Evolutionary conservation across 2,888 invertebrate genomes (phyloP), one percentile per base, ranked within the genome.

Genomic region (Mechanitis messenoides): DNA sequence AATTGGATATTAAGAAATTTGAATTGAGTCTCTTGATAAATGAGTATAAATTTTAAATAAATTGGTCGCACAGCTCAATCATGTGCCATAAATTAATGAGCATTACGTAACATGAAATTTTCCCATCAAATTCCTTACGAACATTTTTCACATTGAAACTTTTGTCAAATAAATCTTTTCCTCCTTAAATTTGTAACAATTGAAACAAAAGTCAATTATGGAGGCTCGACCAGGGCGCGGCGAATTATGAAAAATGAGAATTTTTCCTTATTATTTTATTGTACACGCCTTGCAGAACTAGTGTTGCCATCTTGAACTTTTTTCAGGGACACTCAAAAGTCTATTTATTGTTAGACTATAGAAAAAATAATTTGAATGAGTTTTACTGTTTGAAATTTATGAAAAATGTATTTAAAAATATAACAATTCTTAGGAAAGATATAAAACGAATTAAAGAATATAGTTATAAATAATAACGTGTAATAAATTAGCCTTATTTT

Each of bases 191-290:
- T 66, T 77, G 84, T 78, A 81, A 85, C 85, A 84, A 88, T 87
- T 87, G 87, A 85, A 87, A 88, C 85, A 85, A 87, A 87, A 84
- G 85, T 87, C 87, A 87, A 86, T 87, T 87, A 87, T 71, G 72
- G 72, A 57, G 64, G 61, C 50, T 53, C 53, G 50, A 33, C 64
- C 61, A 58, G 53, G 63, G 63, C 78, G 76, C 67, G 69, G 68
- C 69, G 79, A 82, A 81, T 85, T 85, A 85, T 85, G 83, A 88
- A 80, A 81, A 85, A 87, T 83, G 80, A 58, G 70, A 68, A 66
- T 72, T 60, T 63, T 61, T 63, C 65, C 63, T 72, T 68, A 71
- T 71, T 72, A 71, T 72, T 71, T 71, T 69, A 68, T 71, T 68
- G 65, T 60, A 55, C 58, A 61, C 47, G 61, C 58, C 47, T 42